Conservation (phyloP, 2,888 invertebrate species). For the Agrotis clavis region DNA sequence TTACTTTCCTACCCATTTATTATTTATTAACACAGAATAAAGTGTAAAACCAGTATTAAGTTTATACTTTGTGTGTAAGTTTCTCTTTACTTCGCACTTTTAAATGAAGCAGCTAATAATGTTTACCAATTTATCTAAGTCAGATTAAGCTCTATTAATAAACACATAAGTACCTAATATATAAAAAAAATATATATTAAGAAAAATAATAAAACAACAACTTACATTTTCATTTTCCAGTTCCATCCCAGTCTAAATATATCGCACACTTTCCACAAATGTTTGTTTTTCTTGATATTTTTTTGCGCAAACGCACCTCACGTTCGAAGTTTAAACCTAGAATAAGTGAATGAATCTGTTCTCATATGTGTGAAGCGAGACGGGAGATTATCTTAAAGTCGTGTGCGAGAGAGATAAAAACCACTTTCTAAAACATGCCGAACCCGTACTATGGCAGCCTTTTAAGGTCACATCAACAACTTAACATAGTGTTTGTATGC, state of each 20-base stretch:
- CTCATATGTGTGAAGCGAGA: constrained; percentile 71
- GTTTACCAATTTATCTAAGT: constrained; percentile 8
- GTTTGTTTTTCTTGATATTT: constrained; percentile 43
- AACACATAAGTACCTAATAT: not conserved
- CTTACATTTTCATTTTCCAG: constrained; percentile 55
- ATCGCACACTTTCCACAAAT: constrained; percentile 31
- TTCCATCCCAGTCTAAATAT: too few relatives aligned
- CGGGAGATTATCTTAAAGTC: constrained; percentile 24
- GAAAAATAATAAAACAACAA: not conserved
- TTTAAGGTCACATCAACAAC: constrained; percentile 87
- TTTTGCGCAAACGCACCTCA: constrained; percentile 55
- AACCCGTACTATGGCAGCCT: constrained; percentile 72
- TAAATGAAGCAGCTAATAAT: not conserved
- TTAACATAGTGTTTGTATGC: constrained; percentile 49
- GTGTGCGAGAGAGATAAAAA: constrained; percentile 71
- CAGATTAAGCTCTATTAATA: constrained; percentile 11
- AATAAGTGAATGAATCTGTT: constrained; percentile 69
- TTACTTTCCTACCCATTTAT: not conserved
- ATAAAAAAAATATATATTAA: not conserved
- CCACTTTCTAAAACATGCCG: constrained; percentile 86
- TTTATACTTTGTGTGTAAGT: not conserved
- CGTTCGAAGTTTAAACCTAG: constrained; percentile 68
- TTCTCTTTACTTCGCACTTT: not conserved
- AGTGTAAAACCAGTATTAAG: not conserved
- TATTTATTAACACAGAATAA: not conserved